These are phyloP conservation scores for Ladona fulva DNA, from an alignment of 1,140 invertebrate species.

Conservation along the genomic window DNA sequence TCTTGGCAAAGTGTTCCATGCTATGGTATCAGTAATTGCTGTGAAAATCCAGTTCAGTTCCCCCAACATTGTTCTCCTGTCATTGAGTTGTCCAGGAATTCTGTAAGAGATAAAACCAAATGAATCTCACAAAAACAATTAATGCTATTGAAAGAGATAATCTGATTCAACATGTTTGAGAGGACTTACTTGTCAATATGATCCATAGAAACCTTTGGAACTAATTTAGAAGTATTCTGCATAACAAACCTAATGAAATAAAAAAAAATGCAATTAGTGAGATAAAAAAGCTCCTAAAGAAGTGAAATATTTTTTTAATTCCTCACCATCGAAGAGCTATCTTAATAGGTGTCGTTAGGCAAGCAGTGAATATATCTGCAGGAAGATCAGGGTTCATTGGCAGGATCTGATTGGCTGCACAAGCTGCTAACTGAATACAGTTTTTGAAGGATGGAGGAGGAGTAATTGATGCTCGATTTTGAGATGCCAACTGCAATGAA, in stretches of 20 bases:
- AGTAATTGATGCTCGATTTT: constrained; percentile 34
- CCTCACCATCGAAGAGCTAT: constrained; percentile 83
- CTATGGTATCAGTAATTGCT: constrained; percentile 99
- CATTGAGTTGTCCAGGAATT: constrained; percentile 90
- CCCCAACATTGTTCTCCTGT: constrained; percentile 93
- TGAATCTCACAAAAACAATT: background rate
- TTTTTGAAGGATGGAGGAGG: constrained; percentile 61
- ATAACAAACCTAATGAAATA: constrained; percentile 62
- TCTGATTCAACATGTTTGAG: background rate
- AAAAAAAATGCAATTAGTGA: constrained; percentile 15
- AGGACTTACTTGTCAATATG: constrained; percentile 76
- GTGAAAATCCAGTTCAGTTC: constrained; percentile 99
- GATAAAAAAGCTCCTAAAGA: background rate
- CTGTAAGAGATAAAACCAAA: constrained; percentile 37
- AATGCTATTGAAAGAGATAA: background rate
- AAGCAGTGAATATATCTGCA: constrained; percentile 97
- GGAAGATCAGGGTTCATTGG: constrained; percentile 97
- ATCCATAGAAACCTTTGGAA: constrained; percentile 70
- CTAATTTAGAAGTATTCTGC: constrained; percentile 71
- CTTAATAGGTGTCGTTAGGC: constrained; percentile 96
- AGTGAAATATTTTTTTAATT: constrained; percentile 6
- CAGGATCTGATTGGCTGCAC: constrained; percentile 79
- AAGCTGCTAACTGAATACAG: constrained; percentile 95
- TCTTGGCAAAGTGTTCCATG: constrained; percentile 91
- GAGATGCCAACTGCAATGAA: constrained; percentile 17